Percentiles rank a stretch among this genome's conserved stretches.
phyloP scores from a whole-genome alignment of 2,888 invertebrate species.

The Melieria omissa region DNA sequence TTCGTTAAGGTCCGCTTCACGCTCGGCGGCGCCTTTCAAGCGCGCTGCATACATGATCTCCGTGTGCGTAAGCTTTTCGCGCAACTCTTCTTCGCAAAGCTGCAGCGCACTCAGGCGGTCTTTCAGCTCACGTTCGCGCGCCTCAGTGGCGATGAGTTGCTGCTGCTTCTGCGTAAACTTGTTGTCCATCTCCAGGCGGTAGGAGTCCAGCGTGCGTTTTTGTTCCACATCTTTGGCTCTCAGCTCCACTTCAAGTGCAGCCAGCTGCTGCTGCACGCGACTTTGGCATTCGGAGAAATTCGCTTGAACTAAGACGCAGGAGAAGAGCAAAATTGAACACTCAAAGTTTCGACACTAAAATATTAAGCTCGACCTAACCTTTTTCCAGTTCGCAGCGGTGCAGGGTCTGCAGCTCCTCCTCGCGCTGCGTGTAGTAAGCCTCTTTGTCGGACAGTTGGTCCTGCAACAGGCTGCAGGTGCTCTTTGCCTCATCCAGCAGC shows the following conservation, averaged over 20 bases:
- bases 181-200: slow-evolving; percentile 54
- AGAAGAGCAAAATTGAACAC: neutral
- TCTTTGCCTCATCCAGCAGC: slow-evolving; percentile 58
- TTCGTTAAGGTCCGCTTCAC: slow-evolving; percentile 61
- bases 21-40: slow-evolving; percentile 51
- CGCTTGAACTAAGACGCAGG: slow-evolving; percentile 68
- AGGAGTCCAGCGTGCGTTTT: slow-evolving; percentile 55
- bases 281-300: slow-evolving; percentile 67
- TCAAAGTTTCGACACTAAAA: neutral
- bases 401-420: slow-evolving; percentile 59
- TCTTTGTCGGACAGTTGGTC: slow-evolving; percentile 62
- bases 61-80: slow-evolving; percentile 52
- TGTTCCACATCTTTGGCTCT: slow-evolving; percentile 55
- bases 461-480: slow-evolving; percentile 59
- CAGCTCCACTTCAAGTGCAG: slow-evolving; percentile 57
- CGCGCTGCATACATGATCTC: slow-evolving; percentile 57
- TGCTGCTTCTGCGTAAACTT: slow-evolving; percentile 57
- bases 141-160: slow-evolving; percentile 66
- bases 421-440: slow-evolving; percentile 56
- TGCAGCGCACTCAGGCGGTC: slow-evolving; percentile 54
- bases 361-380: slow-evolving; percentile 50
- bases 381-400: slow-evolving; percentile 63
- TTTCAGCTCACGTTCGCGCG: slow-evolving; percentile 54
- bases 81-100: slow-evolving; percentile 55
- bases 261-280: slow-evolving; percentile 58